Evolutionary conservation across 2,888 invertebrate genomes (phyloP).

Genomic region (Allolobophora icterica): DNA sequence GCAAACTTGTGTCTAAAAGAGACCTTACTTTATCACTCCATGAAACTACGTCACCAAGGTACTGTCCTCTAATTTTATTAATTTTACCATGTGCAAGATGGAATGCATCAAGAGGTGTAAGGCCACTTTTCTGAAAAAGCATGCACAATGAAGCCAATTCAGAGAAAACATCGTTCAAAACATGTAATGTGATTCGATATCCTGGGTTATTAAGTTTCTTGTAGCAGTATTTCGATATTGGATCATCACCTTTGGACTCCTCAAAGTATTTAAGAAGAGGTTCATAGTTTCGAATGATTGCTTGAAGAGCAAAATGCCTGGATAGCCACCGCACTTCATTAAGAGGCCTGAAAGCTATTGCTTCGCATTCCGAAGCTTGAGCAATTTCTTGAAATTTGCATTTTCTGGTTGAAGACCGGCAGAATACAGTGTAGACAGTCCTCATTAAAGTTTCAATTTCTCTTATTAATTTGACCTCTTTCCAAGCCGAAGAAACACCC

Average conservation of each 20-base stretch:
- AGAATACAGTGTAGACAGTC: too few relatives aligned
- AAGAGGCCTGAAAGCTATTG: not conserved
- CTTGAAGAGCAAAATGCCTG: not conserved
- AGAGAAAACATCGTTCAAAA: not conserved
- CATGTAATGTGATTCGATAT: not conserved
- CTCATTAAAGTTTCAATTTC: too few relatives aligned
- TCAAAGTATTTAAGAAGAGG: slow-evolving; percentile 4
- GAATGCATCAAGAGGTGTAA: slow-evolving; percentile 12
- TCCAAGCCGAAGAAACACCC: too few relatives aligned
- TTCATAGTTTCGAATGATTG: not conserved
- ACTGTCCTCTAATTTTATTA: not conserved
- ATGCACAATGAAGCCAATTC: slow-evolving; percentile 7
- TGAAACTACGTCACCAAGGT: too few relatives aligned
- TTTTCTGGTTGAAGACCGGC: not conserved
- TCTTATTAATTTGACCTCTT: too few relatives aligned
- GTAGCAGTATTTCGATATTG: slow-evolving; percentile 3
- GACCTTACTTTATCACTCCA: too few relatives aligned
- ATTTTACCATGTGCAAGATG: not conserved
- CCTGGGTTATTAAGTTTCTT: not conserved
- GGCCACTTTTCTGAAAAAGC: not conserved
- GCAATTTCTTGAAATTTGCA: not conserved
- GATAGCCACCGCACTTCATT: not conserved
- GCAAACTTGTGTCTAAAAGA: too few relatives aligned
- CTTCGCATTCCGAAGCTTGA: not conserved
- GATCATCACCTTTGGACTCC: not conserved